These are phyloP conservation scores for Dreissena rostriformis DNA, from an alignment of 1,140 invertebrate species.

Conservation along the genomic window DNA sequence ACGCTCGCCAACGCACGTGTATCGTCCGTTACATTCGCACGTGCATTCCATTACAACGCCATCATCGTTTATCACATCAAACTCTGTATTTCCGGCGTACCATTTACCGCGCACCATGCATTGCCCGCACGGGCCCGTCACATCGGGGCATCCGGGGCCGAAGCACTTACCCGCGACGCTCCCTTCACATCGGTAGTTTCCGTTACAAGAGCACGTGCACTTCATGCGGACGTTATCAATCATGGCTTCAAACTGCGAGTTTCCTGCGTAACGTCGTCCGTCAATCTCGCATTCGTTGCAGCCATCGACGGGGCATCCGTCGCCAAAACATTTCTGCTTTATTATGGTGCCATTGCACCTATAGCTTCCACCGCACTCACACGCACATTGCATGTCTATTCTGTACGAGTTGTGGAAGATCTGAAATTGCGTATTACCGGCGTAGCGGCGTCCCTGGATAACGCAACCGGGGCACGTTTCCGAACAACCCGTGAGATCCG, in stretches of 20 bases:
- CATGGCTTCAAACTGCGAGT: constrained; percentile 34
- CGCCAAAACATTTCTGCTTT: constrained; percentile 16
- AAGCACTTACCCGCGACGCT: constrained; percentile 21
- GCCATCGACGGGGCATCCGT: constrained; percentile 5
- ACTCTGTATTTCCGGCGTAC: constrained; percentile 31
- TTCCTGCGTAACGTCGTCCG: constrained; percentile 18
- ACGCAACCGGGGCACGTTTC: constrained; percentile 28
- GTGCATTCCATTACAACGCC: constrained; percentile 32
- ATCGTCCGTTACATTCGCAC: constrained; percentile 38
- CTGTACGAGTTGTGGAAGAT: constrained; percentile 43
- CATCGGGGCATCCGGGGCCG: constrained; percentile 19
- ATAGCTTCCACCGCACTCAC: constrained; percentile 49
- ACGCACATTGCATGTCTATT: constrained; percentile 38
- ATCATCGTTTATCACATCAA: constrained; percentile 13
- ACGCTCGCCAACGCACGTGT: constrained; percentile 36
- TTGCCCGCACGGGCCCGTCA: not conserved
- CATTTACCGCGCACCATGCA: constrained; percentile 30
- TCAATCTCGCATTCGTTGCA: constrained; percentile 39
- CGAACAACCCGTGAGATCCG: constrained; percentile 12
- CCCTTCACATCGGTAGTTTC: constrained; percentile 35
- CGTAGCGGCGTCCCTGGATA: constrained; percentile 37
- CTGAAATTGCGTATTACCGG: constrained; percentile 40
- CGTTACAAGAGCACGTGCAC: constrained; percentile 45
- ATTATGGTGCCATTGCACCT: constrained; percentile 38
- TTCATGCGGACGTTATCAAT: constrained; percentile 35